These are phyloP conservation scores for Bilobella aurantiaca DNA, from an alignment of 1,140 invertebrate species.

Conservation along the genomic window DNA sequence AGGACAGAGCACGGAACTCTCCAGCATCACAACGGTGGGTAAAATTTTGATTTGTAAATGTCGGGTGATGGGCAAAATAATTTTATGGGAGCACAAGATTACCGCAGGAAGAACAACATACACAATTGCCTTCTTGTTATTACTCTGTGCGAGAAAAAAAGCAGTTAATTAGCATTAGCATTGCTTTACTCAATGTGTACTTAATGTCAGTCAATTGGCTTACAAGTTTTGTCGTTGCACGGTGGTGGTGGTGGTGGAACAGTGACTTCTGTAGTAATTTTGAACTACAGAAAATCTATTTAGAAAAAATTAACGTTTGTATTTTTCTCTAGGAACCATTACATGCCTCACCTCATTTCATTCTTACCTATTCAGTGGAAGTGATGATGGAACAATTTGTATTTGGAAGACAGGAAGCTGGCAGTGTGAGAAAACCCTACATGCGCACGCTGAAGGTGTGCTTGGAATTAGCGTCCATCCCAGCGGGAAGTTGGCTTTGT, in stretches of 20 bases:
- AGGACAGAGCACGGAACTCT: slow-evolving; percentile 66
- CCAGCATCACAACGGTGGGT: slow-evolving; percentile 61
- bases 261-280: too few species aligned
- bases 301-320: slow-evolving; percentile 7
- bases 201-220: slow-evolving; percentile 11
- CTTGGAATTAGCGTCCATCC: slow-evolving; percentile 70
- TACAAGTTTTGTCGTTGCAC: background rate
- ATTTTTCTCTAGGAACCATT: slow-evolving; percentile 50
- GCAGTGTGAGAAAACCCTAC: slow-evolving; percentile 62
- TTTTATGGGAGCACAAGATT: background rate
- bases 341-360: slow-evolving; percentile 65
- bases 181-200: slow-evolving; percentile 10
- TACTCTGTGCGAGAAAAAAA: slow-evolving; percentile 15
- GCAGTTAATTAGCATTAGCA: slow-evolving; percentile 16
- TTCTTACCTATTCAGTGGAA: slow-evolving; percentile 67
- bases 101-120: background rate
- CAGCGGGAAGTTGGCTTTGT: slow-evolving; percentile 74
- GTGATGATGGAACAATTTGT: slow-evolving; percentile 71
- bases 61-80: background rate
- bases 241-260: background rate
- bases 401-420: slow-evolving; percentile 72
- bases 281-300: too few species aligned
- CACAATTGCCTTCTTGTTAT: slow-evolving; percentile 10
- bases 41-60: background rate
- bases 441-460: slow-evolving; percentile 44